These are phyloP conservation scores for Capitella teleta DNA, from an alignment of 1,140 invertebrate species.

Conservation along the genomic window DNA sequence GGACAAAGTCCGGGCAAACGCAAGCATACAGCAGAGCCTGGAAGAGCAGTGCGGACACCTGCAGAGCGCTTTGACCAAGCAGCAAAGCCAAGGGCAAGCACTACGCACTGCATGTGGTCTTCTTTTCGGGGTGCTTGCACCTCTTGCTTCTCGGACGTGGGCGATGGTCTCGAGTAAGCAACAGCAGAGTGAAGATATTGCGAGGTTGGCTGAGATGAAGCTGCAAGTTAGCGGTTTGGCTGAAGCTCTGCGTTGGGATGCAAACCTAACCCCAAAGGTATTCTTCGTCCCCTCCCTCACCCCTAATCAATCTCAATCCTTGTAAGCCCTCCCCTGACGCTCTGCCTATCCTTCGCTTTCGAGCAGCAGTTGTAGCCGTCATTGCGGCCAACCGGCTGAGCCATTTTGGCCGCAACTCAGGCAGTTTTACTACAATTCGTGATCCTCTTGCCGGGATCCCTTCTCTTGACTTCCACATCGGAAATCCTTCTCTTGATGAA, in stretches of 20 bases:
- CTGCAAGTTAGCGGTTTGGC: conserved; percentile 25
- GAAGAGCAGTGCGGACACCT: conserved; percentile 25
- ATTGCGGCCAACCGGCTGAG: conserved; percentile 27
- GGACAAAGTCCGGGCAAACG: conserved; percentile 33
- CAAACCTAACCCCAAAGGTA: neutral
- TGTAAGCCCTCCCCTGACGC: no score
- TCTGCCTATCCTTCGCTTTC: conserved; percentile 24
- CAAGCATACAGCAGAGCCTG: conserved; percentile 27
- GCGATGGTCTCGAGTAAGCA: no score
- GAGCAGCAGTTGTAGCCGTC: conserved; percentile 27
- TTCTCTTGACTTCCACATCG: no score
- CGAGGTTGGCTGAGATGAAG: conserved; percentile 24
- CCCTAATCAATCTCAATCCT: no score
- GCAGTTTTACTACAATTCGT: no score
- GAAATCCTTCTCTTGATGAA: no score
- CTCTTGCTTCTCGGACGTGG: conserved; percentile 23
- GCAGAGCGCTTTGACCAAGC: conserved; percentile 16
- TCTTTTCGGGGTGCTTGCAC: conserved; percentile 31
- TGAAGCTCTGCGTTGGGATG: conserved; percentile 15
- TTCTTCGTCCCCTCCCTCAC: conserved; percentile 10
- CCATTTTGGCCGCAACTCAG: no score
- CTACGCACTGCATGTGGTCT: conserved; percentile 26
- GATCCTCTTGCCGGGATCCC: no score
- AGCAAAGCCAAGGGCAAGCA: conserved; percentile 19
- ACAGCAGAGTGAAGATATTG: conserved; percentile 27